Evolutionary conservation across 2,113 vertebrate species (phyloP).

Genomic region (Lophius piscatorius): DNA sequence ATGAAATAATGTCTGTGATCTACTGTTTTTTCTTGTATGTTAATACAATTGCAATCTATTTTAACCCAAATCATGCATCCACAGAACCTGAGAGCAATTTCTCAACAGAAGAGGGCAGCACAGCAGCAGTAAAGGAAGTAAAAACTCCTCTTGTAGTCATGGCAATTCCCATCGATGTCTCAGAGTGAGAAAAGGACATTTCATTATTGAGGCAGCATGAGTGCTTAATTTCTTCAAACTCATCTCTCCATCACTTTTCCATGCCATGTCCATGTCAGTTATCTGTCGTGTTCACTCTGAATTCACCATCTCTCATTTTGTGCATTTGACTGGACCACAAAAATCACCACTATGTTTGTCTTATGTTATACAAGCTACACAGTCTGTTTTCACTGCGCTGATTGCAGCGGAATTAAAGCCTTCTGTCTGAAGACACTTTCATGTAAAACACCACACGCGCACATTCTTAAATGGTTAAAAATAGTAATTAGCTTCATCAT

Average conservation of each 20-base stretch:
- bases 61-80: neutral
- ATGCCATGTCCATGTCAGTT: constrained; percentile 21
- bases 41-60: neutral
- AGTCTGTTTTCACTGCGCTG: neutral
- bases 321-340: neutral
- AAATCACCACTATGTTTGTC: neutral
- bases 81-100: neutral
- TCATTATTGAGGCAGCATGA: constrained; percentile 45
- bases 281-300: neutral
- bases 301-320: neutral
- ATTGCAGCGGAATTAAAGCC: constrained; percentile 10
- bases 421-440: neutral
- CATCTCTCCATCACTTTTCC: constrained; percentile 24
- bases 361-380: neutral
- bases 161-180: constrained; percentile 46
- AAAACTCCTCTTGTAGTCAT: constrained; percentile 33
- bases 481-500: constrained; percentile 34
- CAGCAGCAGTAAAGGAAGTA: constrained; percentile 59
- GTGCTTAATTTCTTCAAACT: constrained; percentile 7
- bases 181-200: constrained; percentile 45
- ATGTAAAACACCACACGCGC: constrained; percentile 1
- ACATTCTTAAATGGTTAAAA: constrained; percentile 12
- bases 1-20: neutral
- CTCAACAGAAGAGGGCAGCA: constrained; percentile 78
- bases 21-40: neutral